Conservation (phyloP, 2,888 invertebrate genomes). For the Venustoraphidia nigricollis region DNA sequence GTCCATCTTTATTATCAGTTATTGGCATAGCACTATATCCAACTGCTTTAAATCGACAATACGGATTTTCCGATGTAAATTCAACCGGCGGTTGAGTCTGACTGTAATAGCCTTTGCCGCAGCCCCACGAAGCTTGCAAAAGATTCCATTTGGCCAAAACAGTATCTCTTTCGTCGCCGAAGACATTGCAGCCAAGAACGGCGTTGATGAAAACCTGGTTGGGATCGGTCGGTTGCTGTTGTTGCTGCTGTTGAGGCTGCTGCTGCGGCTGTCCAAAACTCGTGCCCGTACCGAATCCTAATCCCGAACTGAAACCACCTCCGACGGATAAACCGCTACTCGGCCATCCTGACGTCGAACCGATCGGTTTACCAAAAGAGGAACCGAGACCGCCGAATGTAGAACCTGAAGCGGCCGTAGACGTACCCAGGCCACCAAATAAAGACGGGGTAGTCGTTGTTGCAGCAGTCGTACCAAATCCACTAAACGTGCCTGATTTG, state of each 20-base stretch:
- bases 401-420: slow-evolving; percentile 18
- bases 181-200: slow-evolving; percentile 66
- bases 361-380: slow-evolving; percentile 10
- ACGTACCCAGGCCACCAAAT: slow-evolving; percentile 21
- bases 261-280: slow-evolving; percentile 25
- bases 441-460: slow-evolving; percentile 20
- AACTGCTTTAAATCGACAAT: slow-evolving; percentile 88
- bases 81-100: slow-evolving; percentile 63
- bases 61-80: slow-evolving; percentile 75
- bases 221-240: slow-evolving; percentile 38
- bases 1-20: slow-evolving; percentile 79
- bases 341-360: slow-evolving; percentile 34
- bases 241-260: slow-evolving; percentile 29
- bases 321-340: slow-evolving; percentile 20
- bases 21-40: slow-evolving; percentile 81
- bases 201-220: slow-evolving; percentile 59
- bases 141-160: slow-evolving; percentile 91
- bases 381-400: slow-evolving; percentile 20
- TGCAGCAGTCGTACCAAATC: slow-evolving; percentile 23
- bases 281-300: slow-evolving; percentile 30
- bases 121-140: slow-evolving; percentile 79
- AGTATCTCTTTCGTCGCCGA: slow-evolving; percentile 89
- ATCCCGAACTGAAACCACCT: slow-evolving; percentile 26
- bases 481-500: slow-evolving; percentile 15
- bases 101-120: slow-evolving; percentile 70